A percentile compares a stretch with the other conserved stretches of the same genome.
phyloP scores from a whole-genome alignment of 2,113 vertebrate species.

The Mus spicilegus region DNA sequence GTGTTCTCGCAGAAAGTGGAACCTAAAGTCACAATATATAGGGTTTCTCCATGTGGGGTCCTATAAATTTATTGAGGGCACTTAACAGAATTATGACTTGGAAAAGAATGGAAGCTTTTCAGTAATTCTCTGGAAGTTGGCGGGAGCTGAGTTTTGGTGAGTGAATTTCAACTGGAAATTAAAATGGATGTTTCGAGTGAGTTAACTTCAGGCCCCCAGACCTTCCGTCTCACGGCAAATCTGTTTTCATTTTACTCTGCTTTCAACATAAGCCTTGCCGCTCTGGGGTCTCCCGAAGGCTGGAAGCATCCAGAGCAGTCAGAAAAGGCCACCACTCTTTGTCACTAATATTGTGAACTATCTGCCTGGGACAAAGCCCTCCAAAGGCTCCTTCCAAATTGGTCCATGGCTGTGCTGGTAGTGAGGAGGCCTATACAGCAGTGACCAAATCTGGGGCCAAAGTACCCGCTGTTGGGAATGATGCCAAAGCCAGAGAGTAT shows the following conservation, averaged over 20 bases:
- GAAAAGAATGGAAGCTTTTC: not conserved
- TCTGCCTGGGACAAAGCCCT: constrained; percentile 14
- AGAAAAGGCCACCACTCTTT: not conserved
- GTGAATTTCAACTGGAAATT: constrained; percentile 22
- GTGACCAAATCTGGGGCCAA: not conserved
- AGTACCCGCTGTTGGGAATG: constrained; percentile 51
- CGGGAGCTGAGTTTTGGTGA: not conserved
- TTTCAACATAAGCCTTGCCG: not conserved
- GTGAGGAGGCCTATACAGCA: not conserved
- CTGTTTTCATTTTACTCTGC: constrained; percentile 47
- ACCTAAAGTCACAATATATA: not conserved
- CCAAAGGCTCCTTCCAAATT: constrained; percentile 29
- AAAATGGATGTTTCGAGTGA: constrained; percentile 29
- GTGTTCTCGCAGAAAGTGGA: not conserved
- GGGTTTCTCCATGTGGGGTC: not conserved
- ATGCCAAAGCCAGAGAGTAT: constrained; percentile 34
- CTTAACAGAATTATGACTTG: constrained; percentile 1
- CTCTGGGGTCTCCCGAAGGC: not conserved
- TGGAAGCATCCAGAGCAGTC: not conserved
- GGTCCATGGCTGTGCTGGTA: not conserved
- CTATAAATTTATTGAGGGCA: not conserved
- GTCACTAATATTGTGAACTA: constrained; percentile 31
- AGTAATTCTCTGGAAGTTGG: not conserved
- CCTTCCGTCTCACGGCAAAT: constrained; percentile 20
- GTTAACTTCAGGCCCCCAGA: constrained; percentile 41